Base-by-base conservation (phyloP, 2,113 vertebrate genomes). In the Pelusios castaneus region DNA sequence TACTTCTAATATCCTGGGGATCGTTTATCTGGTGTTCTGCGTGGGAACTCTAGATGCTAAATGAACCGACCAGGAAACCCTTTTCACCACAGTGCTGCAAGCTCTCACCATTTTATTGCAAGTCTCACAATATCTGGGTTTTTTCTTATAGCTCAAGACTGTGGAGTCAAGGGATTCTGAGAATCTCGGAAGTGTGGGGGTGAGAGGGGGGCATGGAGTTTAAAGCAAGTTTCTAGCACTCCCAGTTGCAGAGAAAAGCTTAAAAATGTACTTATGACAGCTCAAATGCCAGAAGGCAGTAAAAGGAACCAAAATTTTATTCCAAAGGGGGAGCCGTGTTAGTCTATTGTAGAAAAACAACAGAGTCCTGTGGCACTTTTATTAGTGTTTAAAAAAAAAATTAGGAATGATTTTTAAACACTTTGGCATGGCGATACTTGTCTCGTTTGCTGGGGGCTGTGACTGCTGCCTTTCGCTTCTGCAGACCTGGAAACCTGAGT, bases 361-460 rank as follows among this genome's bases (percentile, higher is more conserved):
- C n/a, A n/a, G n/a, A n/a, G n/a, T n/a, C n/a, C n/a, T n/a, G n/a
- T n/a, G n/a, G n/a, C n/a, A n/a, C n/a, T n/a, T n/a, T 3, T 10
- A 34, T 89, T 84, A 82, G 84, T 80, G 31, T 91, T 27, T 19
- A 84, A 84, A 51, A 79, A 91, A 82, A 43, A 45, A 25, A 84
- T n/a, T n/a, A 49, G 49, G 51, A 52, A 89, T 47, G 78, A 95
- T 95, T 87, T 89, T 90, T 91, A 88, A 38, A 2, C 5, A 84
- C n/a, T 91, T 81, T 55, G 83, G 63, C 86, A 34, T 45, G 84
- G 78, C 75, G 22, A n/a, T n/a, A 52, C n/a, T n/a, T n/a, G 9
- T 78, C 89, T 85, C 82, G 58, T 34, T 73, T 81, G 58, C 58
- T 76, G 52, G 82, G 85, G 56, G 24, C 13, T 27, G 17, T 17